Base-by-base conservation (phyloP, 2,797 vertebrate genomes). In the Pantherophis alleghaniensis region DNA sequence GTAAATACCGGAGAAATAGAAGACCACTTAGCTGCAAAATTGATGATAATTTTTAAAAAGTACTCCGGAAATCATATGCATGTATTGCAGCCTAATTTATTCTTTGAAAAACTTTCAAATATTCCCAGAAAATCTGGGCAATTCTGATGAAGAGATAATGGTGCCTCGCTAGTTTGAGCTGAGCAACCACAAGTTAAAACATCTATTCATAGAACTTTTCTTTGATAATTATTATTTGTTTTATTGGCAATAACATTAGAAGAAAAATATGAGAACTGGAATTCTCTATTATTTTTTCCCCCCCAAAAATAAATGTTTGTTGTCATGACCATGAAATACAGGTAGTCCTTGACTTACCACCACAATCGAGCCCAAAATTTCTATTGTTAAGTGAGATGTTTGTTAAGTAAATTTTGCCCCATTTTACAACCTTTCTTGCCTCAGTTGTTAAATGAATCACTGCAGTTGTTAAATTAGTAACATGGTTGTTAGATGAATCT, bases 21-120 rank as follows among this genome's bases (percentile, higher is more conserved):
- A 90, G 20, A 51, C 51, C 95, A 87, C 92, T 95, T 94, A 93
- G 94, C 94, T 94, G 66, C 56, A 92, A 94, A 97, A 22, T 5
- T 22, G n/a, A 88, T 60, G 16, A 7, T 2, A 42, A 4, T 42
- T 13, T 89, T 37, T 28, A 1, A 60, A 89, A 61, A 59, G 37
- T 26, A 24, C 57, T 60, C 22, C 51, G 20, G 37, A 42, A 61
- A 42, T 61, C 37, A 89, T 26, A 63, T 89, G 88, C 37, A n/a
- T 63, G 53, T n/a, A 88, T 22, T 88, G 55, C 55, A 88, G n/a
- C 56, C 55, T 37, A 88, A 56, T 56, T 88, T 57, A 32, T 7
- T 32, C 28, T 22, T 91, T 95, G 90, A 95, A 95, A 95, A 91
- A 14, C 47, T 60, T 1, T 69, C 22, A 0, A n/a, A 94, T 61